Base-by-base conservation (phyloP, 2,113 vertebrate genomes). In the Tragelaphus imberbis region DNA sequence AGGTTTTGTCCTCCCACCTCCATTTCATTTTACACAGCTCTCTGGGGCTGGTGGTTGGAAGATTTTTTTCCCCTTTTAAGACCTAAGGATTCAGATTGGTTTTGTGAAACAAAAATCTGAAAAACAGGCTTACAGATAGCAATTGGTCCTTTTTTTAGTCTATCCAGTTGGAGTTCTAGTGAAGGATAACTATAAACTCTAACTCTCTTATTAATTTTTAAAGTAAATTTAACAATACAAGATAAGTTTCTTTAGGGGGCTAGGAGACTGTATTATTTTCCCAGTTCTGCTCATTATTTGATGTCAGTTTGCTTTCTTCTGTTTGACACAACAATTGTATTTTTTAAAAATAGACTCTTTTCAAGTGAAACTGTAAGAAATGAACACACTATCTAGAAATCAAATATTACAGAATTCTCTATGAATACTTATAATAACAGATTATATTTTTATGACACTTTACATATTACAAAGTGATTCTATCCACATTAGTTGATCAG, bases 1-100 rank as follows among this genome's bases (percentile, higher is more conserved):
- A 98, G 92, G 97, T 84, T 97, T 94, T 97, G 97, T 98, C 96
- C 97, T 97, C 95, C 97, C 90, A 97, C 97, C 98, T 98, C 97
- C 97, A 90, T 97, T 98, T 93, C 97, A 88, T 98, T 95, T 96
- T 44, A 7, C 94, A n/a, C 3, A 79, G 97, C 55, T 90, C 97
- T 81, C 68, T 97, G 91, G 53, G 92, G 61, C 8, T 59, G 98
- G 97, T 4, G 1, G 3, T 40, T 96, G 90, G 93, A 98, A 92
- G 95, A 58, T 6, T 81, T 61, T 86, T 90, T 88, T 93, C 44
- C 27, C 90, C 88, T 63, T 55, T 97, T 97, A 88, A 98, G 86
- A 97, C 53, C 61, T 85, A 96, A 88, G 65, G 86, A 97, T 98
- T 97, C 89, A 7, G 88, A 98, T 98, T 97, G 98, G 88, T 97